Conservation (phyloP, 2,113 vertebrate species). For the Phycodurus eques region DNA sequence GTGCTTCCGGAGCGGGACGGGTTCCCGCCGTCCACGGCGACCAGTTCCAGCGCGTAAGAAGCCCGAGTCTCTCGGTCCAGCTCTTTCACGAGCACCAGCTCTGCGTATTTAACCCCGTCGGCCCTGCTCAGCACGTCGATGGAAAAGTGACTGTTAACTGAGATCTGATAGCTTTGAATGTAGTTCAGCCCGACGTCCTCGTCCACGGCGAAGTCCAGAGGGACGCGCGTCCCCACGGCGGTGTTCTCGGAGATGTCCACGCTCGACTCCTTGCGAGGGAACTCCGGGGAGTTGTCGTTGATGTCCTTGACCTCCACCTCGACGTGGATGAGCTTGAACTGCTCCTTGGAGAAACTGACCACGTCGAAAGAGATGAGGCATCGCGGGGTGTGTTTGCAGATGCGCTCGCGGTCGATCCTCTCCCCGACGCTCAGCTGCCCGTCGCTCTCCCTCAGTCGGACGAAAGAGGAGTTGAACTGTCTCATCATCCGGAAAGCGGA, state of each 20-base stretch:
- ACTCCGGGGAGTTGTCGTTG: slow-evolving; percentile 91
- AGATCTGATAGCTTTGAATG: slow-evolving; percentile 91
- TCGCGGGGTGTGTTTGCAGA: slow-evolving; percentile 82
- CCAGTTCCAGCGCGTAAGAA: slow-evolving; percentile 84
- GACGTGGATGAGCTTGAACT: slow-evolving; percentile 90
- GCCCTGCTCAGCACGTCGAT: slow-evolving; percentile 90
- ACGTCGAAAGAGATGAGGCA: slow-evolving; percentile 93
- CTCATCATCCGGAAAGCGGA: slow-evolving; percentile 93
- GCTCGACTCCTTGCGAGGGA: slow-evolving; percentile 80
- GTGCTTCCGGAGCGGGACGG: slow-evolving; percentile 84
- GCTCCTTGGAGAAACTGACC: slow-evolving; percentile 89
- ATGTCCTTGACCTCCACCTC: slow-evolving; percentile 97
- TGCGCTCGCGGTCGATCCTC: slow-evolving; percentile 86
- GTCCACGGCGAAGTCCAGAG: slow-evolving; percentile 87
- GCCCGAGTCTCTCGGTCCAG: slow-evolving; percentile 90
- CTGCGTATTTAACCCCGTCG: slow-evolving; percentile 90
- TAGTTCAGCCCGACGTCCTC: slow-evolving; percentile 89
- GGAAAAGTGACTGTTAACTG: slow-evolving; percentile 89
- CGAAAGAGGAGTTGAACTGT: slow-evolving; percentile 91
- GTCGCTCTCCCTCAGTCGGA: slow-evolving; percentile 87
- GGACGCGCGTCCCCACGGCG: slow-evolving; percentile 86
- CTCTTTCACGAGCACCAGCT: slow-evolving; percentile 90
- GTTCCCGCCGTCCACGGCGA: slow-evolving; percentile 89
- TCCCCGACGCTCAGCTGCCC: slow-evolving; percentile 91
- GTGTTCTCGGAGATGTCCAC: slow-evolving; percentile 94